Conservation (phyloP, 2,888 invertebrate species). For the Scelioninae gen. 1 region DNA sequence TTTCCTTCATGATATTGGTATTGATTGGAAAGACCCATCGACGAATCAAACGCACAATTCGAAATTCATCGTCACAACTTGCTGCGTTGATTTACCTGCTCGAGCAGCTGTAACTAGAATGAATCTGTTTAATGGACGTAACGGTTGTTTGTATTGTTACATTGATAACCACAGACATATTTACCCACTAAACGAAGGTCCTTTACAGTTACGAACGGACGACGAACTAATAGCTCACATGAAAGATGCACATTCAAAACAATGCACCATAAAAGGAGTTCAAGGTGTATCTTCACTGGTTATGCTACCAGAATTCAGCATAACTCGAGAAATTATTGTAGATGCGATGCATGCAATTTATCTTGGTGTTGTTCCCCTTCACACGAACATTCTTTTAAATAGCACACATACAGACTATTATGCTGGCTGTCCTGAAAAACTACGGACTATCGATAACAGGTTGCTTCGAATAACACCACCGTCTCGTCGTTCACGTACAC, state of each 20-base stretch:
- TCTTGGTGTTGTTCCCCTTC: slow-evolving; percentile 8
- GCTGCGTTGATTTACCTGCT: slow-evolving; percentile 24
- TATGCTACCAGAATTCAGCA: slow-evolving; percentile 32
- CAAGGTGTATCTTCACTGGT: slow-evolving; percentile 26
- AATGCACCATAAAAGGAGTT: slow-evolving; percentile 10
- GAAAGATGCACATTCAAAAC: slow-evolving; percentile 5
- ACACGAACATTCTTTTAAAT: slow-evolving; percentile 15
- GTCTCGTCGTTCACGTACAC: slow-evolving; percentile 49
- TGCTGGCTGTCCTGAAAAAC: slow-evolving; percentile 46
- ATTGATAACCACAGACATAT: slow-evolving; percentile 7
- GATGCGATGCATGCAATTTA: slow-evolving; percentile 42
- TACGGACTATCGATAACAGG: slow-evolving; percentile 36
- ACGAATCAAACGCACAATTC: no score
- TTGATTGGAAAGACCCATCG: slow-evolving; percentile 26
- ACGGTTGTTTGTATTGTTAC: slow-evolving; percentile 25
- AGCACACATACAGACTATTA: slow-evolving; percentile 12
- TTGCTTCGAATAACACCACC: slow-evolving; percentile 47
- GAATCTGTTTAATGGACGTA: slow-evolving; percentile 3
- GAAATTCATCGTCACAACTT: no score
- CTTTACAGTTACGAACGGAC: slow-evolving; percentile 7
- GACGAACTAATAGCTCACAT: slow-evolving; percentile 21
- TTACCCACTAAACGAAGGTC: slow-evolving; percentile 25
- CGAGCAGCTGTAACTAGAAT: slow-evolving; percentile 14
- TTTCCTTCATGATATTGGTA: background rate
- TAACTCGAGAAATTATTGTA: slow-evolving; percentile 34